Base-by-base conservation (phyloP, 1,140 invertebrate species). In the Pseudomyrmex pallidus region DNA sequence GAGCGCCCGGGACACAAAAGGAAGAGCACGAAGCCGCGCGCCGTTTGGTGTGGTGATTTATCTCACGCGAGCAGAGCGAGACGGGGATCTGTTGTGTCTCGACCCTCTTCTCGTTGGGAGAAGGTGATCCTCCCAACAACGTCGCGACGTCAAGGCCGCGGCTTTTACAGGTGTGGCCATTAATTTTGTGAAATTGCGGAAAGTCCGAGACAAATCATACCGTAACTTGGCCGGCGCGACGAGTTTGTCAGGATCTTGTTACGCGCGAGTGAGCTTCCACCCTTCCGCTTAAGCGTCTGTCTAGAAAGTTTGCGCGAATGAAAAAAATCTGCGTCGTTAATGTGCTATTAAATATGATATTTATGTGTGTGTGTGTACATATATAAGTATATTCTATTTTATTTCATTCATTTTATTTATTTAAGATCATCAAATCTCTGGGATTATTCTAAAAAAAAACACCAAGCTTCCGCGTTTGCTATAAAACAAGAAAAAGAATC, bases 101-200 rank as follows among this genome's bases (percentile, higher is more conserved):
- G 83, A 74, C 73, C 62, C 54, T 67, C 44, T 68, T 74, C 62
- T 61, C 50, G 52, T 35, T 35, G 35, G 5, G 35, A 35, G 35
- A 35, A 74, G 67, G 8, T 46, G 87, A 63, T 86, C 63, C 67
- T 62, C 9, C 12, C 17, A 52, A 44, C 17, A 52, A 44, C 83
- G 86, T 64, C 63, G 72, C 46, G 48, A 67, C 50, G 72, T 64
- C 82, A 74, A 64, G 59, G 22, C n/a, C 56, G 17, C 4, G 83
- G 62, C 20, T 74, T 78, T 35, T 78, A 78, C 86, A 88, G 77
- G 83, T 87, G 77, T 85, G 73, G 64, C 57, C 78, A 85, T 88
- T 88, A 88, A 88, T 87, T 83, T 70, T 25, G 52, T 52, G 25
- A 83, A 80, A 78, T 85, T 77, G 57, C 63, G 57, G 46, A 85